Percentiles rank a stretch among this genome's conserved stretches.
Conservation (phyloP, 2,888 invertebrate species). For the Lamellibrachia columna region DNA sequence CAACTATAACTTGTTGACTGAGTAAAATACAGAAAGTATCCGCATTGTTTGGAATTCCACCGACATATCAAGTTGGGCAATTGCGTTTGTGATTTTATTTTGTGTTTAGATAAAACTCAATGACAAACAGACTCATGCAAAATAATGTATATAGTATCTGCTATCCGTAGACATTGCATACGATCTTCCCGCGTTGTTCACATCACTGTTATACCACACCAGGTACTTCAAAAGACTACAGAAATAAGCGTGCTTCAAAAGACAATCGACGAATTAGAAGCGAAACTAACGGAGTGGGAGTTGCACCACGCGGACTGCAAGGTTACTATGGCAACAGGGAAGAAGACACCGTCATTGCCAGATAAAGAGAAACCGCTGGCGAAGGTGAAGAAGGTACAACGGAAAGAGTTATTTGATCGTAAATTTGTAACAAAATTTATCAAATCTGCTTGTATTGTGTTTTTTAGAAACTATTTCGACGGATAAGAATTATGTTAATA, state of each 20-base stretch:
- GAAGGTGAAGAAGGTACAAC: constrained; percentile 35
- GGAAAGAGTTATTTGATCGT: neutral
- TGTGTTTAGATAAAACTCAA: neutral
- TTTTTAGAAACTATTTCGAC: neutral
- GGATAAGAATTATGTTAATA: too few relatives aligned
- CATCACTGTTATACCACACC: neutral
- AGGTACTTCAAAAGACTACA: neutral
- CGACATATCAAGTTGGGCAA: neutral
- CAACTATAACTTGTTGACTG: too few relatives aligned
- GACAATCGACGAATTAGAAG: constrained; percentile 51
- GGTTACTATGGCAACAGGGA: constrained; percentile 51
- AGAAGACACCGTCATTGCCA: constrained; percentile 52
- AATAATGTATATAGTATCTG: neutral
- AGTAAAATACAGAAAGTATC: neutral
- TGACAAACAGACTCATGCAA: neutral
- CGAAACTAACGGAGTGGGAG: constrained; percentile 31
- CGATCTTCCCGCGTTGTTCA: neutral
- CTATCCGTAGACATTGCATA: neutral
- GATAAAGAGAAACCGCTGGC: constrained; percentile 41
- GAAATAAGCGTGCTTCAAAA: constrained; percentile 49
- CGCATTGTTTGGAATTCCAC: neutral
- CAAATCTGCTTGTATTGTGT: neutral
- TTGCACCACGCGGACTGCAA: constrained; percentile 49
- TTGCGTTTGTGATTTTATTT: neutral
- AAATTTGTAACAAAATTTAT: neutral